Base-by-base conservation (phyloP, 2,888 invertebrate species). In the Acanthosepion esculentum region DNA sequence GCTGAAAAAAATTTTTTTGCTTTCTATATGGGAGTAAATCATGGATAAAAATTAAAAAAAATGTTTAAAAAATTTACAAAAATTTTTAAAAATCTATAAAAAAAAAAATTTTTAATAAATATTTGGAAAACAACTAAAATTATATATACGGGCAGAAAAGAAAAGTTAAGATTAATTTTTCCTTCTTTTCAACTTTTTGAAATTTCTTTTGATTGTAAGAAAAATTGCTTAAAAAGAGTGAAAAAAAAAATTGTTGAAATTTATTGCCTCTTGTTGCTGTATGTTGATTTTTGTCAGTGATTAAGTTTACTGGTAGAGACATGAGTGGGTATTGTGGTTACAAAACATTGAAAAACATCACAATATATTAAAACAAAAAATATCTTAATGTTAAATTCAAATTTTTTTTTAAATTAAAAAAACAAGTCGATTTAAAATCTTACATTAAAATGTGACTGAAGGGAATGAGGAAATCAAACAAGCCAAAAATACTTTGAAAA, bases 181-280 rank as follows among this genome's bases (percentile, higher is more conserved):
- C 59, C 59, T 64, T 78, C n/a, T n/a, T 78, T n/a, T 78, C 8
- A 78, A 78, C 10, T 78, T n/a, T 78, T 18, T 78, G 78, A 78
- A 78, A 78, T 78, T 78, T 33, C 33, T 78, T 78, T 12, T 33
- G 33, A n/a, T n/a, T 78, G 78, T 78, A 8, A 78, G 78, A 78
- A 78, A 78, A n/a, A n/a, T 33, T 59, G 20, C 23, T 23, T 59
- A 6, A 59, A 59, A n/a, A 78, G 33, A 33, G 33, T 33, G 12
- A 12, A 78, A 78, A 29, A 78, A 78, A 78, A n/a, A 78, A 15
- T 33, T 78, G 78, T 78, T 78, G 78, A 78, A 78, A 78, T 78
- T 59, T n/a, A 78, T 78, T 78, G 78, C 78, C 78, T 78, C 78
- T 78, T 78, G 78, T 78, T 78, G 78, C 78, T n/a, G 12, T 78